A percentile compares a stretch with the other conserved stretches of the same genome.
Evolutionary conservation across 2,113 vertebrate species (phyloP).

Genomic region (Orycteropus afer): DNA sequence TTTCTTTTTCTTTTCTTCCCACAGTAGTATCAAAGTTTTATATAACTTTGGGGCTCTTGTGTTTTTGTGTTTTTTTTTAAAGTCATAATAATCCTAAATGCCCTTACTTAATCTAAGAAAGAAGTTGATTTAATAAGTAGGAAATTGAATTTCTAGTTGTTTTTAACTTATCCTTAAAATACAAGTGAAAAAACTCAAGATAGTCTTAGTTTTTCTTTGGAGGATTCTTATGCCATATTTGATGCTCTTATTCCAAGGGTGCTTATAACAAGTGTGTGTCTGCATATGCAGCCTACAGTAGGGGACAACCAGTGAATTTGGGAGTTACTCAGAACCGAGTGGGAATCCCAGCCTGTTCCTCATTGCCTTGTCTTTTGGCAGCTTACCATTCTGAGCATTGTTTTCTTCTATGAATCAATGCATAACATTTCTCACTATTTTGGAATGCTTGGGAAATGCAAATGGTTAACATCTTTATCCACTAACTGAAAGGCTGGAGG

Average conservation of each 20-base stretch:
- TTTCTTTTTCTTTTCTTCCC: background rate
- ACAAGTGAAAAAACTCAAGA: background rate
- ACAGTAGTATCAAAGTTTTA: background rate
- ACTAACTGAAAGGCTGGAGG: no score
- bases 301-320: background rate
- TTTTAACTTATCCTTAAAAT: background rate
- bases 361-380: background rate
- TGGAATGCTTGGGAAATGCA: no score
- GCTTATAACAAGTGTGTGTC: background rate
- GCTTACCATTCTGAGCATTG: background rate
- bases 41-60: background rate
- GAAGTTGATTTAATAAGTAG: background rate
- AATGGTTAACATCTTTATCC: no score
- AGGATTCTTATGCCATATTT: background rate
- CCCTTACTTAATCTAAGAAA: background rate
- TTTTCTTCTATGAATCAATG: background rate
- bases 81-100: background rate
- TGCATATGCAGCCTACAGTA: accelerated
- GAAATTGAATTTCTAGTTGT: background rate
- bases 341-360: background rate
- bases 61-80: background rate
- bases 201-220: background rate
- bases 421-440: background rate
- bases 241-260: background rate
- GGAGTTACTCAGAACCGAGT: background rate